Evolutionary conservation across 2,797 vertebrate genomes (phyloP), one percentile per base, ranked within the genome.

Genomic region (Erithacus rubecula): DNA sequence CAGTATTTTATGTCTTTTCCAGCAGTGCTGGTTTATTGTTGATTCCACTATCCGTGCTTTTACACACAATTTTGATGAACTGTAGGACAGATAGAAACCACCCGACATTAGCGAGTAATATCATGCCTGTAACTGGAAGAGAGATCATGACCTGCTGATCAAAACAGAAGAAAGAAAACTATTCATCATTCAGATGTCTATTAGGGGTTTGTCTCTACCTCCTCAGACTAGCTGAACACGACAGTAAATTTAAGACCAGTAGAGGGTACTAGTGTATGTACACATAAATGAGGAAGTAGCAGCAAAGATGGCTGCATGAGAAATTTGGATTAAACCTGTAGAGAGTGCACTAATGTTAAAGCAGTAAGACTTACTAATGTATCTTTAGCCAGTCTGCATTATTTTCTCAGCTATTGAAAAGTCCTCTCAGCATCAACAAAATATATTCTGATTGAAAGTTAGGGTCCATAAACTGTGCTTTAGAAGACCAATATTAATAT

Each of bases 1-100:
- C 78, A 86, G 36, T 65, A 68, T 92, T 95, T 96, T 95, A 92
- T 94, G 52, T 51, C 74, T 90, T 90, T 90, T 94, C 80, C 78
- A 92, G 46, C 76, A 77, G 71, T 58, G 26, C 75, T 93, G 77
- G 69, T 76, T 83, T 94, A 69, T 52, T 90, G 78, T 82, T 87
- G 55, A 83, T 89, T 94, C 60, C 51, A 29, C 83, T 77, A 58
- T 46, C 77, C 18, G 14, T 76, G 64, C 46, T 85, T 94, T 87
- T 80, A 67, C 0, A 0, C 49, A 29, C 20, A n/a, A 20, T 80
- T 95, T 92, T 93, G 92, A 93, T 94, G 81, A 94, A 70, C 90
- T 94, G 87, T 91, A 89, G 44, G 74, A 58, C 58, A 65, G 75
- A 85, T 23, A 91, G 78, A 93, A 89, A 93, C 72, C 89, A 94